Conservation (phyloP, 2,888 invertebrate species). For the Amblyteles armatorius region DNA sequence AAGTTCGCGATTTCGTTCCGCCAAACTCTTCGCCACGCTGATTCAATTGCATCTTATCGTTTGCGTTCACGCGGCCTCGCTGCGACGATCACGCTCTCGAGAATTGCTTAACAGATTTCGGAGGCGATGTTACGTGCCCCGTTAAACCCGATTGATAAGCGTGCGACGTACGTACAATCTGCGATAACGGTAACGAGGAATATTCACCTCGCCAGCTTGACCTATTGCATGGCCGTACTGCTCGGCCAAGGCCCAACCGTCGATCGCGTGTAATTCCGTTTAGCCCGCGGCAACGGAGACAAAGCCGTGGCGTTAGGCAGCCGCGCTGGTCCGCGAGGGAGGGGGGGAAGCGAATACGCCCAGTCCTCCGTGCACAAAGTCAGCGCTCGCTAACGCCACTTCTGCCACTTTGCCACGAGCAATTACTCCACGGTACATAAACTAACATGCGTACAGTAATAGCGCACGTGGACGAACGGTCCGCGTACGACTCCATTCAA, state of each 20-base stretch:
- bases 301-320: constrained; percentile 13
- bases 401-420: constrained; percentile 29
- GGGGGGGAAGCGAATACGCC: not conserved
- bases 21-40: no score
- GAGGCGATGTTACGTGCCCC: not conserved
- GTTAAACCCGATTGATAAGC: not conserved
- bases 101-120: constrained; percentile 1
- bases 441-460: not conserved
- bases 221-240: not conserved
- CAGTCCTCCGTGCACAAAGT: not conserved
- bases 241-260: not conserved
- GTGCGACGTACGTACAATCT: not conserved
- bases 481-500: constrained; percentile 21
- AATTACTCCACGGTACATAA: constrained; percentile 25
- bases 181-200: constrained; percentile 9
- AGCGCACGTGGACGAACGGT: constrained; percentile 17
- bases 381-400: constrained; percentile 9
- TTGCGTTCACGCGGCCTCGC: not conserved
- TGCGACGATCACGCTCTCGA: not conserved
- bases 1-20: not conserved
- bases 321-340: not conserved
- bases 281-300: not conserved
- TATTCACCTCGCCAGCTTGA: not conserved
- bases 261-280: not conserved
- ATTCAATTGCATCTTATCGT: not conserved